Conservation (phyloP, 2,888 invertebrate species). For the Drosophila atripex region DNA sequence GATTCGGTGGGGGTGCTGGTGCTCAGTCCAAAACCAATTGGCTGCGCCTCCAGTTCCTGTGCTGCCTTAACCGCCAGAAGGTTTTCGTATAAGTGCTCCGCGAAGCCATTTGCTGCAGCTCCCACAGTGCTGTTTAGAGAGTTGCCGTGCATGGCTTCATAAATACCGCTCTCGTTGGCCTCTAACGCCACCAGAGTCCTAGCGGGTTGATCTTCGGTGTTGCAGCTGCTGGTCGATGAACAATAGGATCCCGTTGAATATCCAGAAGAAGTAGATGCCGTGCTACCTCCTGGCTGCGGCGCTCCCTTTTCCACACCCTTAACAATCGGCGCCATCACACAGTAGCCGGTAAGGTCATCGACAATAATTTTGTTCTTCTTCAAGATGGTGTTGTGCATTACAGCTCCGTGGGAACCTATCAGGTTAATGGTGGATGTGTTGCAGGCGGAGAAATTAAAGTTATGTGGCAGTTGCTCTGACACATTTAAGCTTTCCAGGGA, state of each 20-base stretch:
- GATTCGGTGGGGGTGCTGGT: constrained; percentile 82
- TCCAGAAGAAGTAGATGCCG: constrained; percentile 76
- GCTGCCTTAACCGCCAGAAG: constrained; percentile 78
- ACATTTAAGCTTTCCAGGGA: constrained; percentile 80
- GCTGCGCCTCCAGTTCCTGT: constrained; percentile 71
- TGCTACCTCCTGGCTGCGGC: constrained; percentile 48
- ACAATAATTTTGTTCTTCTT: constrained; percentile 75
- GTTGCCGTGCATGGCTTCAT: constrained; percentile 77
- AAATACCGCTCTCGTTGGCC: constrained; percentile 73
- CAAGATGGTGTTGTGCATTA: constrained; percentile 45
- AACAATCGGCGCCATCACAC: constrained; percentile 83
- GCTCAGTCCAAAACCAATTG: constrained; percentile 54
- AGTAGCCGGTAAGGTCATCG: constrained; percentile 83
- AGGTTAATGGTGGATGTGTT: constrained; percentile 83
- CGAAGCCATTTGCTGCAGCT: constrained; percentile 49
- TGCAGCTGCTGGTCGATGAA: constrained; percentile 72
- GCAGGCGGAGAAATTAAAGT: constrained; percentile 83
- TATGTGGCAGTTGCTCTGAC: constrained; percentile 81
- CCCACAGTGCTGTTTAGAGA: constrained; percentile 45
- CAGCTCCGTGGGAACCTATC: constrained; percentile 81
- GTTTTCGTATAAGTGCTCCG: constrained; percentile 81
- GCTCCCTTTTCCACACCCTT: constrained; percentile 49
- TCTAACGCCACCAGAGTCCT: constrained; percentile 4
- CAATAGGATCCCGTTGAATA: constrained; percentile 77
- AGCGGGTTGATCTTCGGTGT: constrained; percentile 53